phyloP scores from a whole-genome alignment of 1,140 invertebrate genomes.

The Leptinotarsa lineolata region DNA sequence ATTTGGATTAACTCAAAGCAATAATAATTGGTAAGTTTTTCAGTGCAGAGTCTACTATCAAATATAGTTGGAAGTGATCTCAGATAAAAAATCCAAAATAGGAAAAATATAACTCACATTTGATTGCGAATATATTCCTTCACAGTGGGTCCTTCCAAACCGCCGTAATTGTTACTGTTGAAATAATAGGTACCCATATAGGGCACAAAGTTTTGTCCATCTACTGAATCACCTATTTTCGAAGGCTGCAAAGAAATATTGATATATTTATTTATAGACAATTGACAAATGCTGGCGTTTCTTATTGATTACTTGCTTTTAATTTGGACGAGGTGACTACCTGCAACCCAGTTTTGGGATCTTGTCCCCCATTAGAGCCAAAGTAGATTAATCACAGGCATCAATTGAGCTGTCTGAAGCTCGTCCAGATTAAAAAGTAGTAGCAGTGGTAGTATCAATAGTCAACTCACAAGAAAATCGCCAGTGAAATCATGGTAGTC shows the following conservation, averaged over 20 bases:
- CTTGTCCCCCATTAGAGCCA: too few species aligned
- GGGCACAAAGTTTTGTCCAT: conserved; percentile 56
- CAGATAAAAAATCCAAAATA: too few species aligned
- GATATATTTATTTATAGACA: background rate
- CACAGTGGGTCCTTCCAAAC: conserved; percentile 63
- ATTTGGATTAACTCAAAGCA: too few species aligned
- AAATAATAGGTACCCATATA: conserved; percentile 68
- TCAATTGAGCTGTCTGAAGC: too few species aligned
- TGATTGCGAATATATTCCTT: conserved; percentile 83
- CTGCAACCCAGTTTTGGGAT: too few species aligned
- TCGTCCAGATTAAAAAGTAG: too few species aligned
- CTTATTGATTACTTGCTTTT: too few species aligned
- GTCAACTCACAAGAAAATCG: conserved; percentile 53
- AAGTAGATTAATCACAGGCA: too few species aligned
- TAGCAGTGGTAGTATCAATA: too few species aligned
- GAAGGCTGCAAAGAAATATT: conserved; percentile 23
- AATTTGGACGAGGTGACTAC: background rate
- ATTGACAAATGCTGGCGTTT: background rate
- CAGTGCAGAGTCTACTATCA: too few species aligned
- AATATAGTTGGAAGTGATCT: too few species aligned
- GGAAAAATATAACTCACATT: conserved; percentile 67
- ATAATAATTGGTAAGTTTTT: too few species aligned
- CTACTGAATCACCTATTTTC: conserved; percentile 28
- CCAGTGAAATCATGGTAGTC: conserved; percentile 57
- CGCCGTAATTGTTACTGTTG: conserved; percentile 60